A percentile compares a stretch with the other conserved stretches of the same genome.
Evolutionary conservation across 2,888 invertebrate genomes (phyloP).

Genomic region (Orthosia gracilis): DNA sequence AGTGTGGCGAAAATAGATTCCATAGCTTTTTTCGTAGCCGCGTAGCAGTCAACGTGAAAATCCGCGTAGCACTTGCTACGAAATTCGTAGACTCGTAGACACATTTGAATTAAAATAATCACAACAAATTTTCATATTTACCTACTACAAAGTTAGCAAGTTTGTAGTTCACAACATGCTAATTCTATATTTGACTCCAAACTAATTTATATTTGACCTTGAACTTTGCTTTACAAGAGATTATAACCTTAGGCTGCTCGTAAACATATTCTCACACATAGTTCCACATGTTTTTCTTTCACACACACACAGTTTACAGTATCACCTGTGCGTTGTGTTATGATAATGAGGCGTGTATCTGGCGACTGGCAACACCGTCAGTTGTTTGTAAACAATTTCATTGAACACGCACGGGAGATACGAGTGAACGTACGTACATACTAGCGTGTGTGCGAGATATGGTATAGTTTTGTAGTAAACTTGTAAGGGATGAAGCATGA

Average conservation of each 20-base stretch:
- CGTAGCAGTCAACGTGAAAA: slow-evolving; percentile 13
- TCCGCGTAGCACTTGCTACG: slow-evolving; percentile 41
- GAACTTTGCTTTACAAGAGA: slow-evolving; percentile 27
- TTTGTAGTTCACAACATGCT: not conserved
- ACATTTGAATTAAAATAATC: not conserved
- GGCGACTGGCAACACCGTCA: slow-evolving; percentile 60
- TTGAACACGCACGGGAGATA: slow-evolving; percentile 50
- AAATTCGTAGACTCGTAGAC: slow-evolving; percentile 28
- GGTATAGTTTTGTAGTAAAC: not conserved
- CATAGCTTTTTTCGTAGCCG: not conserved
- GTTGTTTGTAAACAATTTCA: slow-evolving; percentile 69
- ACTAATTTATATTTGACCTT: slow-evolving; percentile 27
- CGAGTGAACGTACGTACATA: slow-evolving; percentile 20
- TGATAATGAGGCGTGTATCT: slow-evolving; percentile 65
- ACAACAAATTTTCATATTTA: not conserved
- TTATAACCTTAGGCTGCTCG: slow-evolving; percentile 19
- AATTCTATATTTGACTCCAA: slow-evolving; percentile 14
- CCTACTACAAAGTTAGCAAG: not conserved
- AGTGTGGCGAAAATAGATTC: not conserved
- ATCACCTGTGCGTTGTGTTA: slow-evolving; percentile 63
- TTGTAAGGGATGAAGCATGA: not conserved
- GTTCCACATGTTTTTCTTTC: not conserved
- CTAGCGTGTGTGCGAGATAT: not conserved
- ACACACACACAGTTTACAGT: slow-evolving; percentile 23
- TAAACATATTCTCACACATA: slow-evolving; percentile 11